Percentiles rank a stretch among this genome's conserved stretches.
These are phyloP conservation scores for Escarpia spicata DNA, from an alignment of 2,888 invertebrate genomes.

Conservation along the genomic window DNA sequence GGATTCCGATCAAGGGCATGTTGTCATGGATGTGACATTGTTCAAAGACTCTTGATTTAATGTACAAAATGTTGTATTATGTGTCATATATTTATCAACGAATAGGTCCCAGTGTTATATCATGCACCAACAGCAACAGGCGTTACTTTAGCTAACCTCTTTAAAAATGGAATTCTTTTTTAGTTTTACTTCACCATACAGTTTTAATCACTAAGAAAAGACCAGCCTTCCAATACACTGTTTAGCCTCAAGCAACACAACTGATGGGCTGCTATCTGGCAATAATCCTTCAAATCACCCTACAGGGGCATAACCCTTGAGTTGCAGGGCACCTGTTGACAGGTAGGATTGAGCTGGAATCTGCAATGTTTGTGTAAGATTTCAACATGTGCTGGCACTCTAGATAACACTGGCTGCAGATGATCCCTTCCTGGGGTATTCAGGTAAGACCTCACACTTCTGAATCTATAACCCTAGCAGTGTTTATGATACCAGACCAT, in stretches of 20 bases:
- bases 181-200: too few species aligned
- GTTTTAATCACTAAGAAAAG: too few species aligned
- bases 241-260: neutral
- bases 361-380: neutral
- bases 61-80: too few species aligned
- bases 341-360: neutral
- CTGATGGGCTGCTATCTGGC: neutral
- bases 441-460: neutral
- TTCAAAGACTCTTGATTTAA: too few species aligned
- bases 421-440: neutral
- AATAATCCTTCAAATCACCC: neutral
- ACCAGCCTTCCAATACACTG: neutral
- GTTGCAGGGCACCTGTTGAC: neutral
- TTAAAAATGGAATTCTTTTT: too few species aligned
- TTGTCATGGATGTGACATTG: too few species aligned
- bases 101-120: too few species aligned
- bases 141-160: too few species aligned
- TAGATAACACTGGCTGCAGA: slow-evolving; percentile 3
- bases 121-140: too few species aligned
- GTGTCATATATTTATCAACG: too few species aligned
- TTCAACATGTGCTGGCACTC: neutral
- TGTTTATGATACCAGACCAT: neutral
- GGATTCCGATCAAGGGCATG: too few species aligned
- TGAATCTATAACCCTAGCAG: neutral
- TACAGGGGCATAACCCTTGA: slow-evolving; percentile 3